Evolutionary conservation across 2,797 vertebrate genomes (phyloP).

Genomic region (Pangasius djambal): DNA sequence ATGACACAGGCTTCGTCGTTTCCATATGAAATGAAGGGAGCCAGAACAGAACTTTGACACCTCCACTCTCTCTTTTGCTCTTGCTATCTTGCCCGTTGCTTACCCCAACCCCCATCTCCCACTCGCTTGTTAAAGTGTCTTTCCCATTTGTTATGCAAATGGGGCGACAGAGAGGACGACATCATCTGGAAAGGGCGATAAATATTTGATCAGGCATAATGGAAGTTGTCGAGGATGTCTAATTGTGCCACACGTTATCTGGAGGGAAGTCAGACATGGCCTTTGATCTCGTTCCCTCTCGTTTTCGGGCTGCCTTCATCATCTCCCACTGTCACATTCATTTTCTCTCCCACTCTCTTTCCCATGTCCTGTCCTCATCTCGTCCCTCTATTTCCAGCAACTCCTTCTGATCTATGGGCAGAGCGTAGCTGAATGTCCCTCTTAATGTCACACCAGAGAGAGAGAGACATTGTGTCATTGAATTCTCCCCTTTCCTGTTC

Average conservation of each 20-base stretch:
- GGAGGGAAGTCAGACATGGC: conserved; percentile 78
- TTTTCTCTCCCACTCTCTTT: conserved; percentile 53
- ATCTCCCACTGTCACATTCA: conserved; percentile 51
- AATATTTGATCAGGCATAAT: conserved; percentile 99
- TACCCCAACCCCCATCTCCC: conserved; percentile 52
- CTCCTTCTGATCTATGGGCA: conserved; percentile 17
- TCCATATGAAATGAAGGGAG: conserved; percentile 92
- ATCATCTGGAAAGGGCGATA: conserved; percentile 93
- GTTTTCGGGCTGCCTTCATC: conserved; percentile 32
- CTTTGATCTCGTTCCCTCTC: conserved; percentile 75
- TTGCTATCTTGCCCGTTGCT: conserved; percentile 44
- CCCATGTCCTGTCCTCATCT: conserved; percentile 34
- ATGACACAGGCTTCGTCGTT: conserved; percentile 84
- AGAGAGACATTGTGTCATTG: conserved; percentile 47
- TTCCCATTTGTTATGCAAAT: conserved; percentile 93
- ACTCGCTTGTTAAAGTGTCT: conserved; percentile 83
- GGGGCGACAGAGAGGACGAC: conserved; percentile 82
- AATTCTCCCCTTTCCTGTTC: conserved; percentile 46
- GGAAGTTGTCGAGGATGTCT: conserved; percentile 97
- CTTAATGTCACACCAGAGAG: conserved; percentile 22
- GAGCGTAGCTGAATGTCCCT: conserved; percentile 34
- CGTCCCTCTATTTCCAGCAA: conserved; percentile 41
- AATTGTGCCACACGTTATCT: conserved; percentile 97
- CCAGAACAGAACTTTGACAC: conserved; percentile 66
- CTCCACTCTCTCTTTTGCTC: conserved; percentile 50